These are phyloP conservation scores for Drosophila subpulchrella DNA, from an alignment of 1,140 invertebrate species.

Conservation along the genomic window DNA sequence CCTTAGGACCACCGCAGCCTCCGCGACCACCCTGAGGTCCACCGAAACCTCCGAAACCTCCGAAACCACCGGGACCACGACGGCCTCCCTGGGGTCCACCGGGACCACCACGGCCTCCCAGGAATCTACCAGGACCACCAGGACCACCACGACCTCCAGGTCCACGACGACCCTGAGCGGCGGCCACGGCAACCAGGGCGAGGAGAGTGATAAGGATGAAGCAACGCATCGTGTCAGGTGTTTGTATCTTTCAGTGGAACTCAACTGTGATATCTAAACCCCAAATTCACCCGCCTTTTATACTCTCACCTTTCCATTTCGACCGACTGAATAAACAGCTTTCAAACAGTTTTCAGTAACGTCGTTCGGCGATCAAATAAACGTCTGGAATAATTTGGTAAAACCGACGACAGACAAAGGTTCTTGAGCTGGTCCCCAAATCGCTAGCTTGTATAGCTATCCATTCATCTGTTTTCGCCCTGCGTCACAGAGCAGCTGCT, in stretches of 20 bases:
- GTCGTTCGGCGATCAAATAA: slow-evolving; percentile 22
- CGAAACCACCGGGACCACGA: background rate
- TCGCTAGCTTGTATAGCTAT: slow-evolving; percentile 11
- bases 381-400: slow-evolving; percentile 15
- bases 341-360: background rate
- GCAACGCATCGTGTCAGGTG: slow-evolving; percentile 25
- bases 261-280: slow-evolving; percentile 16
- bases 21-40: background rate
- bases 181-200: slow-evolving; percentile 32
- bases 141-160: slow-evolving; percentile 13
- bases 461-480: slow-evolving; percentile 23
- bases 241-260: slow-evolving; percentile 8
- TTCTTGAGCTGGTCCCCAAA: slow-evolving; percentile 8
- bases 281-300: slow-evolving; percentile 17
- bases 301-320: slow-evolving; percentile 15
- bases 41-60: background rate
- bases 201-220: slow-evolving; percentile 25
- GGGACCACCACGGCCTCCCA: background rate
- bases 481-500: slow-evolving; percentile 45
- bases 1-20: background rate
- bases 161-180: slow-evolving; percentile 20
- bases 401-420: slow-evolving; percentile 14
- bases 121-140: background rate
- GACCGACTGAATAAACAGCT: slow-evolving; percentile 1
- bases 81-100: background rate